A percentile compares a stretch with the other conserved stretches of the same genome.
Conservation (phyloP, 2,888 invertebrate species). For the Torymus auratus region DNA sequence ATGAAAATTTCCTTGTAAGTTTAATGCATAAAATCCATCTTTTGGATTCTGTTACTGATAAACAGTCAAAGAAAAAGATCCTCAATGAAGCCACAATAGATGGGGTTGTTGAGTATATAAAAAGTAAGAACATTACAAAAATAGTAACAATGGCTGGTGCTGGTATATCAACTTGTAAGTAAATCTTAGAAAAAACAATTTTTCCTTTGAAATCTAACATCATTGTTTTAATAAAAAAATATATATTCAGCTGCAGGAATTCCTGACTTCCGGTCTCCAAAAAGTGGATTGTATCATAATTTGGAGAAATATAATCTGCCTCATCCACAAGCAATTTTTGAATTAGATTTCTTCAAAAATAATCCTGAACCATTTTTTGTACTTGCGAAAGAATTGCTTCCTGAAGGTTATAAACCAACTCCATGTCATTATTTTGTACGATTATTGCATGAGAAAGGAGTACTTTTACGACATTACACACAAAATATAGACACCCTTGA, state of each 20-base stretch:
- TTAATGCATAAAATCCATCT: constrained; percentile 76
- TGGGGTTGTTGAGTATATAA: constrained; percentile 88
- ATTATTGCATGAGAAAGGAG: constrained; percentile 88
- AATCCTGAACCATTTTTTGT: constrained; percentile 96
- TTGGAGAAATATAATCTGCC: constrained; percentile 93
- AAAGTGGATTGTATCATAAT: constrained; percentile 94
- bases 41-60: constrained; percentile 75
- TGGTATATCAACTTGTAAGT: constrained; percentile 96
- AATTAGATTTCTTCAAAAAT: constrained; percentile 89
- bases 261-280: constrained; percentile 96
- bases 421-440: constrained; percentile 93
- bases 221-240: too few relatives aligned
- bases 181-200: not conserved
- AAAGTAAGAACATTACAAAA: constrained; percentile 86
- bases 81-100: constrained; percentile 85
- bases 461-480: constrained; percentile 86
- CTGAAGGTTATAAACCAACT: constrained; percentile 92
- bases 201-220: too few relatives aligned
- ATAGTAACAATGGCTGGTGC: constrained; percentile 97
- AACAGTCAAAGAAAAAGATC: constrained; percentile 75
- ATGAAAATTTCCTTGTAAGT: constrained; percentile 79
- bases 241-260: constrained; percentile 90
- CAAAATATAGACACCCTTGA: constrained; percentile 98
- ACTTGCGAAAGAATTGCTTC: constrained; percentile 92
- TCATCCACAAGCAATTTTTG: constrained; percentile 94